These are phyloP conservation scores for Yponomeuta evonymella DNA, from an alignment of 2,888 invertebrate genomes.

Conservation along the genomic window DNA sequence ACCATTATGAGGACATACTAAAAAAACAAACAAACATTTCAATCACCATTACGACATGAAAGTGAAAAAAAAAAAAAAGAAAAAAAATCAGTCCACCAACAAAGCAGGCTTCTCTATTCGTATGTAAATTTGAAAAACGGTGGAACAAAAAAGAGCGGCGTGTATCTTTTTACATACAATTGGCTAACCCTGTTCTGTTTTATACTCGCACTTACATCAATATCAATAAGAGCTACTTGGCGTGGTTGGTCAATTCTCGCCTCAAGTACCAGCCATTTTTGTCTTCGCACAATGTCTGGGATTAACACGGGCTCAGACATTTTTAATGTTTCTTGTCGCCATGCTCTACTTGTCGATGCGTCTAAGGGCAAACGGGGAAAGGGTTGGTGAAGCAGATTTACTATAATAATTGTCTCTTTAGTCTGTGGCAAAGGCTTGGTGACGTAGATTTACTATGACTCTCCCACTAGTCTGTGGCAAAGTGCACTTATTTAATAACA, in stretches of 20 bases:
- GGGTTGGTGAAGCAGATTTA: not conserved
- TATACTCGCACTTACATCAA: not conserved
- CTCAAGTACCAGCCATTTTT: not conserved
- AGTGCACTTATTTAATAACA: too few species aligned
- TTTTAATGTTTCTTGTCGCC: conserved; percentile 13
- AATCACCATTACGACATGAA: not conserved
- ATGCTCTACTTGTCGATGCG: not conserved
- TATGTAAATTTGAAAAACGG: conserved; percentile 12
- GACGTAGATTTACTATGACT: too few species aligned
- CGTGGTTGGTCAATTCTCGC: not conserved
- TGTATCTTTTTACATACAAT: conserved; percentile 4
- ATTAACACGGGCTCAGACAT: conserved; percentile 9
- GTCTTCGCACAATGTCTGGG: conserved; percentile 12
- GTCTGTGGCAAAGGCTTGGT: too few species aligned
- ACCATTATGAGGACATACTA: not conserved
- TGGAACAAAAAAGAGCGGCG: not conserved
- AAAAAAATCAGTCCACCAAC: conserved; percentile 18
- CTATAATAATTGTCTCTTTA: too few species aligned
- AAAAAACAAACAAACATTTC: not conserved
- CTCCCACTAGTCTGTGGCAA: too few species aligned
- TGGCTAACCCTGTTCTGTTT: not conserved
- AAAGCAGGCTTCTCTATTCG: conserved; percentile 32
- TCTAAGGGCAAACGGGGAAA: not conserved
- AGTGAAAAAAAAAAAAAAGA: not conserved
- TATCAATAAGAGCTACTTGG: not conserved